These are phyloP conservation scores for Laodelphax striatellus DNA, from an alignment of 1,140 invertebrate genomes.

Conservation along the genomic window DNA sequence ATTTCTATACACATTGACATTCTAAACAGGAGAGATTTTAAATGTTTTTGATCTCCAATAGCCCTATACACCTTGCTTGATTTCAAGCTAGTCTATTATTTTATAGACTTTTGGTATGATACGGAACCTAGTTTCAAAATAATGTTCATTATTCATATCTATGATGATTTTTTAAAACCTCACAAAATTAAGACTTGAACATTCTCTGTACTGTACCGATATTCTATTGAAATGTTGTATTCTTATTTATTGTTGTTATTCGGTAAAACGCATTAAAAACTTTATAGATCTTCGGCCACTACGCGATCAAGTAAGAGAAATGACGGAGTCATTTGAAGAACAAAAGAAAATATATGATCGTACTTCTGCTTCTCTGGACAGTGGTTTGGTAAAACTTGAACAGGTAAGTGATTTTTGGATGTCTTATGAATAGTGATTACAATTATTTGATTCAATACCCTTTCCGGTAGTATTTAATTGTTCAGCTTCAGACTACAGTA, in stretches of 20 bases:
- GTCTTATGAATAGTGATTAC: neutral
- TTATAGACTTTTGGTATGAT: no score
- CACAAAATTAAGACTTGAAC: neutral
- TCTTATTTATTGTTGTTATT: no score
- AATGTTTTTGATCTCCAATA: no score
- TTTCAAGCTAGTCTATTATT: no score
- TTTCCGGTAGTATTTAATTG: neutral
- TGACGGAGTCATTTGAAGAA: constrained; percentile 43
- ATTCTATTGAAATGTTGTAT: no score
- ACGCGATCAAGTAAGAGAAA: constrained; percentile 40
- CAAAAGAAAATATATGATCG: constrained; percentile 45
- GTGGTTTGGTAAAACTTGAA: constrained; percentile 42
- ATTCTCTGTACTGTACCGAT: neutral
- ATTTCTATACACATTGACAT: no score
- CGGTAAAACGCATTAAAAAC: no score
- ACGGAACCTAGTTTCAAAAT: neutral
- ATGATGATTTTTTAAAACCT: neutral
- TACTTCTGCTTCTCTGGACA: constrained; percentile 40
- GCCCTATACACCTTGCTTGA: no score
- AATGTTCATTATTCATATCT: neutral
- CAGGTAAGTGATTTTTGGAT: constrained; percentile 28
- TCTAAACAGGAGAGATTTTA: no score
- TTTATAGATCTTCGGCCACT: constrained; percentile 42
- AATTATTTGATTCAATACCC: neutral
- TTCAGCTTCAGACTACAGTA: neutral